Percentiles rank a stretch among this genome's conserved stretches.
Conservation (phyloP, 2,113 vertebrate species). For the Cisticola juncidis region DNA sequence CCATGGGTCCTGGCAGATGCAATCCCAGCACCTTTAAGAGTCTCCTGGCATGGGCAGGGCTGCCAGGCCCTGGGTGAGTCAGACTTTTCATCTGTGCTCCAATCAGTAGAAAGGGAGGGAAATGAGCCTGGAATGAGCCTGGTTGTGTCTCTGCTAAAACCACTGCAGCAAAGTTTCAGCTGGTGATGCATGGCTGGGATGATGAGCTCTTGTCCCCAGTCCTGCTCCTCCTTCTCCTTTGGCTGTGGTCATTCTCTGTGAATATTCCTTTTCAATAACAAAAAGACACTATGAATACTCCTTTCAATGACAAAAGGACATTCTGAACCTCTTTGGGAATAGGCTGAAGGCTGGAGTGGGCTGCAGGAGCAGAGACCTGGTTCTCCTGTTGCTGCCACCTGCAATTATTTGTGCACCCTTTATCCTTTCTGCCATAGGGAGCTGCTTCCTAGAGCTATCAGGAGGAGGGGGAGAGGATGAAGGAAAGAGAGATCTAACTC, state of each 20-base stretch:
- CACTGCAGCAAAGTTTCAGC: neutral
- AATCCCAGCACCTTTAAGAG: neutral
- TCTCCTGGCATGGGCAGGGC: neutral
- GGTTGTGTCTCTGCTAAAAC: rapidly evolving
- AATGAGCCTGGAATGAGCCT: neutral
- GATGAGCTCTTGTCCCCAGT: neutral
- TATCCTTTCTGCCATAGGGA: neutral
- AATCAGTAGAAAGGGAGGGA: neutral
- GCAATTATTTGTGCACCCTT: neutral
- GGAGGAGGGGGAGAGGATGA: neutral
- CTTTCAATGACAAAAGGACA: neutral
- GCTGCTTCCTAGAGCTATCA: neutral
- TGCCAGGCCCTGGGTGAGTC: neutral
- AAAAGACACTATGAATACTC: neutral
- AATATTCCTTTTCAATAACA: neutral
- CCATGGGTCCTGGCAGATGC: neutral
- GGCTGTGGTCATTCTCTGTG: neutral
- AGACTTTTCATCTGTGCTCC: neutral
- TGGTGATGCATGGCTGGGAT: neutral
- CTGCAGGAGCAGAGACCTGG: neutral
- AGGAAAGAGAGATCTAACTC: neutral
- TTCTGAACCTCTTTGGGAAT: neutral
- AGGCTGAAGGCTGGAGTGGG: neutral
- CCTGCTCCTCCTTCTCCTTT: neutral
- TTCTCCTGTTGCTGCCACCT: neutral